Conservation (phyloP, 30 jellyfish, hydroid and myxozoan genomes). For the Catostylus mosaicus region DNA sequence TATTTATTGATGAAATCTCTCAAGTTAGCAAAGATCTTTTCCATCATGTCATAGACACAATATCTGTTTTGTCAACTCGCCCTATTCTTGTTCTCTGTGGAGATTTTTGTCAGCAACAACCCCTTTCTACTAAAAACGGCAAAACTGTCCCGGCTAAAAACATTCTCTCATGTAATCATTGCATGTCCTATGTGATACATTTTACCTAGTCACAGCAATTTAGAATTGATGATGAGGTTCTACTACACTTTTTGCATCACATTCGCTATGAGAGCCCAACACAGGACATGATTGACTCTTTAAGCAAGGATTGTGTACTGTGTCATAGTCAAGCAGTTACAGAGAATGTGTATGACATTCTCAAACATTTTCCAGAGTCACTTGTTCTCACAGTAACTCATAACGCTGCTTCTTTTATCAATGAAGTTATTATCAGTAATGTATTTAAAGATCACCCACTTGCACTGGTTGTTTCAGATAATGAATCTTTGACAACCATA, state of each 20-base stretch:
- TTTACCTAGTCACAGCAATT: too few relatives aligned
- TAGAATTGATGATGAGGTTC: too few relatives aligned
- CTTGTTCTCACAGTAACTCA: not conserved
- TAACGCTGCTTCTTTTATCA: not conserved
- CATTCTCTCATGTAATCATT: too few relatives aligned
- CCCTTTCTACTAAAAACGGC: not conserved
- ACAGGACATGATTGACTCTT: too few relatives aligned
- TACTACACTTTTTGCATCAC: too few relatives aligned
- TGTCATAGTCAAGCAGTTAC: too few relatives aligned
- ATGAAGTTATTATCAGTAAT: not conserved
- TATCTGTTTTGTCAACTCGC: not conserved
- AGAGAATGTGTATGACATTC: too few relatives aligned
- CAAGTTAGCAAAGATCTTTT: not conserved
- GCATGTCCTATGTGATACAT: too few relatives aligned
- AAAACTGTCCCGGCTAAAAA: too few relatives aligned
- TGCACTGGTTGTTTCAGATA: not conserved
- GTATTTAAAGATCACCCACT: not conserved
- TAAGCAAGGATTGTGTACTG: too few relatives aligned
- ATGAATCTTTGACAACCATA: not conserved
- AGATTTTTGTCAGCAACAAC: slow-evolving; percentile 20
- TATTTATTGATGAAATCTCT: not conserved
- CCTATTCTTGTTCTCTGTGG: slow-evolving; percentile 20
- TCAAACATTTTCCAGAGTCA: not conserved
- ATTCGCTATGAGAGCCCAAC: too few relatives aligned
- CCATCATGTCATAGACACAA: not conserved